Conservation (phyloP, 2,797 vertebrate genomes). For the Buceros bicornis region DNA sequence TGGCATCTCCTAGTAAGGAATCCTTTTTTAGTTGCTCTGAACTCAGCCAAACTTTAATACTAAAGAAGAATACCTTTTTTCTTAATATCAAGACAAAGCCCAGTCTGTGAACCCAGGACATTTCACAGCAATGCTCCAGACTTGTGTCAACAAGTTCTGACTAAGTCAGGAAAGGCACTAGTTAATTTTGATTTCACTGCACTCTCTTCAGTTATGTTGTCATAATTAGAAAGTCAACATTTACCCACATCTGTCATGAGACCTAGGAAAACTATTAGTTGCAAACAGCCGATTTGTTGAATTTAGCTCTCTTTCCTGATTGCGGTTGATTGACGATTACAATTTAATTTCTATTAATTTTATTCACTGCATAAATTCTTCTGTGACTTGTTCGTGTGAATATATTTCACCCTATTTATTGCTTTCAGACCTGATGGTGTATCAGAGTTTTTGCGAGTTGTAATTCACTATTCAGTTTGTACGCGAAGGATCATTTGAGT, state of each 20-base stretch:
- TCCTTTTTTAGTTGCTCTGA: neutral
- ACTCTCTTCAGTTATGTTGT: conserved; percentile 48
- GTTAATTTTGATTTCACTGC: conserved; percentile 57
- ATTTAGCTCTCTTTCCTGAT: conserved; percentile 53
- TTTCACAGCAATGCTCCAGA: neutral
- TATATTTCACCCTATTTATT: neutral
- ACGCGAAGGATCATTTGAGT: neutral
- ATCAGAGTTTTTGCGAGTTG: neutral
- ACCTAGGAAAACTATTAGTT: conserved; percentile 66
- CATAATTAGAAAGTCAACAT: conserved; percentile 73
- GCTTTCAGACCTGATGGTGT: neutral
- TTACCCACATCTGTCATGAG: conserved; percentile 69
- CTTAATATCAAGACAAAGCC: neutral
- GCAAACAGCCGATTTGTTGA: conserved; percentile 70
- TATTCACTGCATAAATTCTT: conserved; percentile 35
- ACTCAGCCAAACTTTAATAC: neutral
- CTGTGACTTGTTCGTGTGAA: conserved; percentile 14
- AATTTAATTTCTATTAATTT: conserved; percentile 65
- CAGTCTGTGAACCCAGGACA: accelerated
- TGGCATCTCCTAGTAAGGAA: neutral
- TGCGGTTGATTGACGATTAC: conserved; percentile 36
- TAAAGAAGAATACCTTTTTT: neutral
- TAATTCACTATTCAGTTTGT: conserved; percentile 13
- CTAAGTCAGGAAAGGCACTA: conserved; percentile 47
- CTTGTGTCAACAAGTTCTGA: neutral